A percentile compares a stretch with the other conserved stretches of the same genome.
These are phyloP conservation scores for Agrilus planipennis DNA, from an alignment of 1,140 invertebrate species.

Conservation along the genomic window DNA sequence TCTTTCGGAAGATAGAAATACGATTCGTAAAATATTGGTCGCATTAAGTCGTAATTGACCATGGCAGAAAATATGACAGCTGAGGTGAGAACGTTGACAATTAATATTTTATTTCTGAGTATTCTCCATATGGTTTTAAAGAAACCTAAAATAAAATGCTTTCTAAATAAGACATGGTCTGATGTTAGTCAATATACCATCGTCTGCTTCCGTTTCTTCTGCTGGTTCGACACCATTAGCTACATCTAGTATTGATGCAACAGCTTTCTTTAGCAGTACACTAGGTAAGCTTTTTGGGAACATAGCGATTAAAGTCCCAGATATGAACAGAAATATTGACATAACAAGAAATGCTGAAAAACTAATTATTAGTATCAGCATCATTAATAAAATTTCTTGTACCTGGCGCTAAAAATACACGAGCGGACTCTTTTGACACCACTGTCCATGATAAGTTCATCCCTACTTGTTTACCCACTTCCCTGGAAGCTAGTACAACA, in stretches of 20 bases:
- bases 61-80: conserved; percentile 44
- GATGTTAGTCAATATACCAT: conserved; percentile 11
- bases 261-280: conserved; percentile 43
- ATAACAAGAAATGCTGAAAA: conserved; percentile 47
- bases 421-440: conserved; percentile 9
- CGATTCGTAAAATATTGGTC: conserved; percentile 46
- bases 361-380: conserved; percentile 3
- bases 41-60: conserved; percentile 41
- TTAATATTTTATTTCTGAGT: conserved; percentile 45
- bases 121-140: conserved; percentile 42
- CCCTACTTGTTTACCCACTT: conserved; percentile 34
- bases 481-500: conserved; percentile 29
- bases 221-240: conserved; percentile 13
- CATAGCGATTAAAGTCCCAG: conserved; percentile 40
- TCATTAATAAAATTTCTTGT: conserved; percentile 3
- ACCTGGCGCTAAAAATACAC: conserved; percentile 23
- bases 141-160: conserved; percentile 32
- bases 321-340: conserved; percentile 39
- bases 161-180: conserved; percentile 5
- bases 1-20: conserved; percentile 32
- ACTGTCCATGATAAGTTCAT: conserved; percentile 34
- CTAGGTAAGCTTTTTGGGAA: conserved; percentile 45
- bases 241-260: conserved; percentile 33
- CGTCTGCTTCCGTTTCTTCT: conserved; percentile 6
- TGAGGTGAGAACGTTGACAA: conserved; percentile 44